Evolutionary conservation across 92 coral and sea anemone species (phyloP), one percentile per base, ranked within the genome.

Genomic region (Metridium senile): DNA sequence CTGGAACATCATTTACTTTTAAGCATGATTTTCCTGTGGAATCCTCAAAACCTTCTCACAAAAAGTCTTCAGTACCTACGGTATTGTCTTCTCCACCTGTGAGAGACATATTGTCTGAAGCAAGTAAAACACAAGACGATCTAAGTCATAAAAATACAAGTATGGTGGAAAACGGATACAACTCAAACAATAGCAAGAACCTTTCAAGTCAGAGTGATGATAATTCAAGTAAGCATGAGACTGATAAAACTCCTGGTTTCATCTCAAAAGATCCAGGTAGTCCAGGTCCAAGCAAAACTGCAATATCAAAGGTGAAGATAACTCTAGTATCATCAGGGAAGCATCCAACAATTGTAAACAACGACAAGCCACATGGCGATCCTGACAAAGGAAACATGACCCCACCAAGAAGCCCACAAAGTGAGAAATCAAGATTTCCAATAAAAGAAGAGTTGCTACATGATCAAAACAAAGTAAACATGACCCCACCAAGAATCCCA

Each of bases 1-100:
- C 76, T 17, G 76, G 64, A 20, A 54, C 76, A 1, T 52, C 64
- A 20, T 69, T 69, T 49, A 49, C 61, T 31, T 62, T 33, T 0
- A 58, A 71, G 29, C 62, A 71, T 4, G 28, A 17, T n/a, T n/a
- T 1, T 20, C 25, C 76, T 0, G 51, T 26, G 19, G 18, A 23
- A 2, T 23, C 51, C 28, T 46, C 21, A 51, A 54, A 0, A 1
- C 64, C 76, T 16, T 1, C n/a, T 11, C 67, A 26, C 2, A 58
- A 73, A 57, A 73, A 26, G 31, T 62, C 78, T 73, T 33, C 67
- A 57, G 78, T 34, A 1, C 25, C 68, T 20, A 21, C 35, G 68
- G 78, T 73, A 2, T 57, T 73, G 54, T 62, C 78, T 23, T 73
- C 78, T 35, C 68, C 78, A 4, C 26, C 68, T 0, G 78, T 58